phyloP scores from a whole-genome alignment of 1,140 invertebrate species.

The Diploscapter pachys region DNA sequence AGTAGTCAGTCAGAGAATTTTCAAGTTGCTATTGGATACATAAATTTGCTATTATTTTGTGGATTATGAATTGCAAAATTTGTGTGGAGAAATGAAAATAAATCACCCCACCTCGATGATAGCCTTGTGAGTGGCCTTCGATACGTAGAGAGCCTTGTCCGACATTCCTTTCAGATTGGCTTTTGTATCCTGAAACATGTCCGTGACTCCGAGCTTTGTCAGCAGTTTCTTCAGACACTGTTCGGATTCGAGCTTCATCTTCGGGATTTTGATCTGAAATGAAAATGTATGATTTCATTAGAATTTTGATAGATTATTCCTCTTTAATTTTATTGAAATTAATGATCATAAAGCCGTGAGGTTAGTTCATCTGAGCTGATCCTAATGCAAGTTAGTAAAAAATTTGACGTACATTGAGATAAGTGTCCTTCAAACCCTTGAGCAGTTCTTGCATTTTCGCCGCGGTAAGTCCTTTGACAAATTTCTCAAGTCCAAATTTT shows the following conservation, averaged over 20 bases:
- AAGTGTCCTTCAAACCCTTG: slow-evolving; percentile 1
- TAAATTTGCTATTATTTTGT: no score
- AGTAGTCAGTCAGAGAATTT: no score
- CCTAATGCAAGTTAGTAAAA: no score
- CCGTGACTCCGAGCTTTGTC: not conserved
- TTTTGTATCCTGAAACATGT: not conserved
- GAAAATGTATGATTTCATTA: not conserved
- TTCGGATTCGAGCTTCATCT: slow-evolving; percentile 14
- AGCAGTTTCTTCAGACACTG: not conserved
- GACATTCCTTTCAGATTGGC: no score
- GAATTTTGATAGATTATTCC: no score
- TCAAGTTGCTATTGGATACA: no score
- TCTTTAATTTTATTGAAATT: no score
- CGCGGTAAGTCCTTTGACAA: slow-evolving; percentile 1
- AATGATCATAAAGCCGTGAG: no score
- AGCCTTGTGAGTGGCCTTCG: slow-evolving; percentile 14
- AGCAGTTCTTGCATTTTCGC: slow-evolving; percentile 14
- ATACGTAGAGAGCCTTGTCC: not conserved
- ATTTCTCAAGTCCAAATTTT: slow-evolving; percentile 9
- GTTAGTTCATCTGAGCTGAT: no score
- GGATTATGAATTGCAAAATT: no score
- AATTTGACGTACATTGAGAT: slow-evolving; percentile 2
- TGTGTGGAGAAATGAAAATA: no score
- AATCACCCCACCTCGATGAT: slow-evolving; percentile 16
- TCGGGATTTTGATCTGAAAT: slow-evolving; percentile 18